These are phyloP conservation scores for Diorhabda elongata DNA, from an alignment of 1,140 invertebrate species.

Conservation along the genomic window DNA sequence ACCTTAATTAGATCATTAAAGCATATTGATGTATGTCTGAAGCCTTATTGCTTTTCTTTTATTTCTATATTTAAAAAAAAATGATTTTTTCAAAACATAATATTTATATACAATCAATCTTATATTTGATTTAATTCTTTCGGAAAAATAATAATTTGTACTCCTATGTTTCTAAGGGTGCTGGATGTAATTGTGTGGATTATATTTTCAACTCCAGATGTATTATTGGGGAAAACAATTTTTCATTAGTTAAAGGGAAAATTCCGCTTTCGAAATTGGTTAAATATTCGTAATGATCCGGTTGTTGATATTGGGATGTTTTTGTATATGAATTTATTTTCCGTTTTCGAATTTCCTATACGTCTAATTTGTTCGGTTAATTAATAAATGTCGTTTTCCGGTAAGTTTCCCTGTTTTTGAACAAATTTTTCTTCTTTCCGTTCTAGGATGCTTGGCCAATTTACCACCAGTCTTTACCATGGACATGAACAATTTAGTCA, in stretches of 20 bases:
- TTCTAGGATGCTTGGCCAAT: constrained; percentile 50
- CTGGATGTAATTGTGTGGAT: background rate
- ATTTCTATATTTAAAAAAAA: too few species aligned
- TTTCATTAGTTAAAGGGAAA: constrained; percentile 2
- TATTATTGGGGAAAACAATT: constrained; percentile 2
- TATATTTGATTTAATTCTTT: too few species aligned
- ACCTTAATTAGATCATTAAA: too few species aligned
- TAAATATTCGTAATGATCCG: background rate
- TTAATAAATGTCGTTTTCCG: background rate
- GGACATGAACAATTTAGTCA: constrained; percentile 68
- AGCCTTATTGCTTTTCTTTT: too few species aligned
- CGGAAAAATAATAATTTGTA: too few species aligned
- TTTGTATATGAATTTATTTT: background rate
- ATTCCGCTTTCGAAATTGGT: background rate
- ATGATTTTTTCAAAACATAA: too few species aligned
- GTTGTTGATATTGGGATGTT: constrained; percentile 3
- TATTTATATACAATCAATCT: too few species aligned
- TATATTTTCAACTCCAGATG: constrained; percentile 2
- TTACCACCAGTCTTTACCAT: constrained; percentile 64
- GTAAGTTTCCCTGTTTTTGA: background rate
- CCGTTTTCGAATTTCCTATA: background rate
- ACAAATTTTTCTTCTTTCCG: constrained; percentile 18
- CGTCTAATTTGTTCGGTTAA: too few species aligned
- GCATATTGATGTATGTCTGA: too few species aligned
- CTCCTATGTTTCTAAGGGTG: too few species aligned